phyloP scores from a whole-genome alignment of 2,888 invertebrate genomes.

The Aethes cnicana region DNA sequence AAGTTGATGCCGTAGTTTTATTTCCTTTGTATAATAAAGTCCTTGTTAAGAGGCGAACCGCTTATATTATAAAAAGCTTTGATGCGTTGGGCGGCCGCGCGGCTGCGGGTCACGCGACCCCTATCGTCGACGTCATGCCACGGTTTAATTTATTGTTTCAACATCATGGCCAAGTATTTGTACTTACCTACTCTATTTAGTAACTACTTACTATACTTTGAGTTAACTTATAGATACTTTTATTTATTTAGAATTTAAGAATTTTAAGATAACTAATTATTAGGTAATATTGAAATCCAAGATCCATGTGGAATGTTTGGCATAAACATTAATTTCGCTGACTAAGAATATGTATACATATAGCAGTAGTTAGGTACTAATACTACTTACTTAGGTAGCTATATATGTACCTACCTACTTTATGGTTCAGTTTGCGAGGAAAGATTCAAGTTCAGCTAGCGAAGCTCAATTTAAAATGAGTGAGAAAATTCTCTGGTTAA shows the following conservation, averaged over 20 bases:
- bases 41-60: conserved; percentile 12
- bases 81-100: conserved; percentile 27
- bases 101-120: conserved; percentile 68
- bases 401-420: no score
- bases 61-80: conserved; percentile 24
- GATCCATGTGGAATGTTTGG: conserved; percentile 3
- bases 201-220: not conserved
- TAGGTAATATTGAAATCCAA: conserved; percentile 13
- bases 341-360: no score
- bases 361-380: no score
- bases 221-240: no score
- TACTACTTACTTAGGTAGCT: no score
- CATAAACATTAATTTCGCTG: no score
- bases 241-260: no score
- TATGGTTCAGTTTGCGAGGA: no score
- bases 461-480: no score
- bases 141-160: conserved; percentile 30
- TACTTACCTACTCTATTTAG: conserved; percentile 1
- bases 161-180: not conserved
- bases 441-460: no score
- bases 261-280: no score
- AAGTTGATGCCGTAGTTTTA: conserved; percentile 17
- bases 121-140: conserved; percentile 42
- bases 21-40: conserved; percentile 6
- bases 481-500: no score